Base-by-base conservation (phyloP, 2,888 invertebrate species). In the Frankliniella intonsa region DNA sequence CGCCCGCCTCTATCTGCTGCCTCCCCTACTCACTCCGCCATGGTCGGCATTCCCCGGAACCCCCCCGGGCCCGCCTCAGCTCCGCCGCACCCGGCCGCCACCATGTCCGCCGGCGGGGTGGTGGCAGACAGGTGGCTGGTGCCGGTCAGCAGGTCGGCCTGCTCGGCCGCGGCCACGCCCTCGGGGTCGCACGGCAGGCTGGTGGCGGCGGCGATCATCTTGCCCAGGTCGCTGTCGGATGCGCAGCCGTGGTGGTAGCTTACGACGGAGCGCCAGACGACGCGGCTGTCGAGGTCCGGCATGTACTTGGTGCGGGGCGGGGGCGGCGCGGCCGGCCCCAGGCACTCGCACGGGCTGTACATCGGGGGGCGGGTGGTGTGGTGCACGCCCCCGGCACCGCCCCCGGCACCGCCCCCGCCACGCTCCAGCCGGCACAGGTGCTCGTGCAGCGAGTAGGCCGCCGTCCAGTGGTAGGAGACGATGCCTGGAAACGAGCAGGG, bases 401-500 rank as follows among this genome's bases (percentile, higher is more conserved):
- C 11, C 22, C 69, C 69, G 22, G 25, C 3, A 38, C 38, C 38
- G 5, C 11, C 9, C n/a, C 65, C 69, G 22, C 12, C 25, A 22
- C 69, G 69, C 69, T 76, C 69, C 69, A 25, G 11, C 22, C 22
- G 69, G 69, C 69, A 76, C 25, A 76, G 69, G 11, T 25, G 25
- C 69, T 76, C 69, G 69, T 76, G 69, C 11, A 76, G 69, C 8
- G 69, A 76, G 69, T 22, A 76, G 25, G 69, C 69, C 69, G 22
- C 69, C 69, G 12, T 22, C 69, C 69, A 76, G 69, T 76, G 69
- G 69, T 76, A 76, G 69, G 12, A 25, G 10, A 76, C 25, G 25
- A 76, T 25, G 25, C 22, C 69, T 76, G 69, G 22, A 22, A 25
- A 12, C 11, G 22, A 17, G 14, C 19, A 7, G 62, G 17, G 7